phyloP scores from a whole-genome alignment of 2,113 vertebrate species.

The Pygoscelis adeliae region DNA sequence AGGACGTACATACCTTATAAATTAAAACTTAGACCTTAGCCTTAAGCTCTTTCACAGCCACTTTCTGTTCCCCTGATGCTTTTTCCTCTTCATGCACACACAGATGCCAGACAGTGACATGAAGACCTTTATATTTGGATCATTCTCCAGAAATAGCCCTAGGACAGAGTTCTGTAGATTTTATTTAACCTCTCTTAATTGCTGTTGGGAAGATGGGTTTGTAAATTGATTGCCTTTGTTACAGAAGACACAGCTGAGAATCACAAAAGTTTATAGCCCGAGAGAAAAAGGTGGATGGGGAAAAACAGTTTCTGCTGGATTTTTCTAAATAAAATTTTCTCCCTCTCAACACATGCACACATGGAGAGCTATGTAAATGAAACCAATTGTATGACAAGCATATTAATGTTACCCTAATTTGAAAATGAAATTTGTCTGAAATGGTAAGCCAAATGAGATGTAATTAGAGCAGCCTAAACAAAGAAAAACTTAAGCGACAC shows the following conservation, averaged over 20 bases:
- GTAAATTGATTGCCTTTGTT: not conserved
- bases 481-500: not conserved
- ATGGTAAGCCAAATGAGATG: not conserved
- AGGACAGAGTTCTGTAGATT: not conserved
- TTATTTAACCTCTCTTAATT: not conserved
- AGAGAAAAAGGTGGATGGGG: not conserved
- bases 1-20: not conserved
- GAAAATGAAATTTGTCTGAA: not conserved
- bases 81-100: not conserved
- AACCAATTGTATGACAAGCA: not conserved
- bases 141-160: not conserved
- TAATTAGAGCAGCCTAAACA: not conserved
- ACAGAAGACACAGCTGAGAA: not conserved
- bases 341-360: not conserved
- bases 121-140: not conserved
- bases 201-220: not conserved
- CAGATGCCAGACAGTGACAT: not conserved
- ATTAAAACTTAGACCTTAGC: not conserved
- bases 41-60: not conserved
- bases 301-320: not conserved
- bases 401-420: not conserved
- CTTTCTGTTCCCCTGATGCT: not conserved
- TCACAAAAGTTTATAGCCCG: not conserved
- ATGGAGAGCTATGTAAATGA: not conserved
- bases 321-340: not conserved